Conservation (phyloP, 2,888 invertebrate species). For the Calameuta idolon region DNA sequence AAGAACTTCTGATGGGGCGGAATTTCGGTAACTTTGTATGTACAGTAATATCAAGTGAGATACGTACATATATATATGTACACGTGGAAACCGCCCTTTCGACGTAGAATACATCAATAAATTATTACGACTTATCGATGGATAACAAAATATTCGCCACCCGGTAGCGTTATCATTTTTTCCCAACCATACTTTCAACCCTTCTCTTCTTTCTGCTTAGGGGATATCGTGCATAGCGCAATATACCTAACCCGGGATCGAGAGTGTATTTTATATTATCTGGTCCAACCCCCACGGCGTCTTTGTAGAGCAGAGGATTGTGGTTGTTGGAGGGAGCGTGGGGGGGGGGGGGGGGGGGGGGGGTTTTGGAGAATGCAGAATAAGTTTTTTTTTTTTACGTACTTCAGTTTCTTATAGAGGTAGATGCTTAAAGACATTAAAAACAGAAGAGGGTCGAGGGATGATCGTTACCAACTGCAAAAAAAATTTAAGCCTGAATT, state of each 20-base stretch:
- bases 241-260: background rate
- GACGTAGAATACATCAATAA: background rate
- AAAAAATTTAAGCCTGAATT: background rate
- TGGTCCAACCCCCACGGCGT: background rate
- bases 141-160: background rate
- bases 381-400: background rate
- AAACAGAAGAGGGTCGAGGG: too few species aligned
- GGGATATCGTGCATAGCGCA: background rate
- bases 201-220: background rate
- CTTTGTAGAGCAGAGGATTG: background rate
- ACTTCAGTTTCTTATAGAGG: background rate
- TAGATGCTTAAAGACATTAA: too few species aligned
- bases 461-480: background rate
- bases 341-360: fast-evolving
- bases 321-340: too few species aligned
- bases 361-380: background rate
- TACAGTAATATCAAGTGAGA: background rate
- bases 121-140: background rate
- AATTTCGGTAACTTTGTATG: background rate
- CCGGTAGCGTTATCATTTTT: background rate
- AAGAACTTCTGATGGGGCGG: background rate
- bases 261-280: background rate
- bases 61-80: background rate
- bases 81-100: background rate
- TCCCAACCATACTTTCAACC: background rate